Percentiles rank a stretch among this genome's conserved stretches.
Conservation (phyloP, 2,797 vertebrate genomes). For the Phrynocephalus vlangalii region DNA sequence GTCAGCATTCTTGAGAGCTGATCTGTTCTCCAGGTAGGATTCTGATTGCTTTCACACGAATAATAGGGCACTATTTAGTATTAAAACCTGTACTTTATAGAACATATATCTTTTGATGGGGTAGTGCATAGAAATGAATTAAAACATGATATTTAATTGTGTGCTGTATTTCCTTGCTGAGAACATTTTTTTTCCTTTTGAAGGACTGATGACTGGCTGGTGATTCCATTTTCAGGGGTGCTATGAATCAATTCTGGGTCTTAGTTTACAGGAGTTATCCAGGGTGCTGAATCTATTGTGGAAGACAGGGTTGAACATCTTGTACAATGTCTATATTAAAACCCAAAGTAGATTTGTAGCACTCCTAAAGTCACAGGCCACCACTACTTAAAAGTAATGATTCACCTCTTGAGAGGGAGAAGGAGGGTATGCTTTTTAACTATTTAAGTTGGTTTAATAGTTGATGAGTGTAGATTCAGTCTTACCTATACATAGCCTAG, state of each 20-base stretch:
- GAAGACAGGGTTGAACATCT: too few species aligned
- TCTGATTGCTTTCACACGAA: neutral
- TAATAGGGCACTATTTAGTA: neutral
- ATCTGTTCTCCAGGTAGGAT: neutral
- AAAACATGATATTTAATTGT: neutral
- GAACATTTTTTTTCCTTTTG: neutral
- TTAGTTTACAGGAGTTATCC: too few species aligned
- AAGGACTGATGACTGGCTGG: too few species aligned
- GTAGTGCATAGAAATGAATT: neutral
- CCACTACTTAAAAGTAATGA: too few species aligned
- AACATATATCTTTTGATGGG: neutral
- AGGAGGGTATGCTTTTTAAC: neutral
- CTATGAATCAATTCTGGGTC: too few species aligned
- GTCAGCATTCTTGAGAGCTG: neutral
- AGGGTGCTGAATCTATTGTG: too few species aligned
- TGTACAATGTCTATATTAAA: too few species aligned
- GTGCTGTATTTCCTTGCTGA: neutral
- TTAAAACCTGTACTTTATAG: neutral
- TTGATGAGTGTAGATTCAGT: neutral
- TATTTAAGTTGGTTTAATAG: neutral
- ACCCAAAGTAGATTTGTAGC: too few species aligned
- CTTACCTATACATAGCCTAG: neutral
- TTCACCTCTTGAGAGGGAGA: too few species aligned
- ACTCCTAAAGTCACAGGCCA: too few species aligned
- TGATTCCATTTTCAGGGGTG: too few species aligned